Evolutionary conservation across 2,888 invertebrate species (phyloP).

Genomic region (Anarsia innoxiella): DNA sequence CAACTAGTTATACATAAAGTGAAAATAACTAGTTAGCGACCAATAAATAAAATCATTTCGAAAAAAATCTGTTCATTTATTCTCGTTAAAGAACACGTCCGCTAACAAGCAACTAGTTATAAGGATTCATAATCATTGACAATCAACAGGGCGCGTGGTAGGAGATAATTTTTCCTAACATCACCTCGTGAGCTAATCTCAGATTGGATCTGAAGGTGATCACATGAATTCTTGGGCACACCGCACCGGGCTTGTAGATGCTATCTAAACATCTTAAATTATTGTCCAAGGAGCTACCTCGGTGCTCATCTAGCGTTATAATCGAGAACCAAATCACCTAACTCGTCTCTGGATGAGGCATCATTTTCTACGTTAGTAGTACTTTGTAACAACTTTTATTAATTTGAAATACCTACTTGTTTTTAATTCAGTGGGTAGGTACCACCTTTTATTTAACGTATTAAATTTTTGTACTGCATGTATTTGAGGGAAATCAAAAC

Average conservation of each 20-base stretch:
- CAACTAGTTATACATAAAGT: too few relatives aligned
- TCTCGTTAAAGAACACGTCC: slow-evolving; percentile 4
- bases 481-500: too few relatives aligned
- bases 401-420: too few relatives aligned
- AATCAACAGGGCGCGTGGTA: slow-evolving; percentile 42
- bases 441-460: too few relatives aligned
- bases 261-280: slow-evolving; percentile 72
- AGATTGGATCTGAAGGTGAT: slow-evolving; percentile 68
- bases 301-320: slow-evolving; percentile 53
- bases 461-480: too few relatives aligned
- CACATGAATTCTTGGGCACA: slow-evolving; percentile 70
- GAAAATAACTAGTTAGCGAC: too few relatives aligned
- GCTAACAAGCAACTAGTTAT: slow-evolving; percentile 16
- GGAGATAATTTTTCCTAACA: slow-evolving; percentile 64
- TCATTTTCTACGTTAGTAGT: background rate
- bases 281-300: slow-evolving; percentile 60
- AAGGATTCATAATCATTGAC: slow-evolving; percentile 53
- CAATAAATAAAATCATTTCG: too few relatives aligned
- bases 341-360: slow-evolving; percentile 42
- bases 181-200: slow-evolving; percentile 61
- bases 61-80: too few relatives aligned
- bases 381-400: too few relatives aligned
- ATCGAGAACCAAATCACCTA: slow-evolving; percentile 38
- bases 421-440: too few relatives aligned
- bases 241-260: slow-evolving; percentile 65